Base-by-base conservation (phyloP, 1,140 invertebrate species). In the Subanguina moxae region DNA sequence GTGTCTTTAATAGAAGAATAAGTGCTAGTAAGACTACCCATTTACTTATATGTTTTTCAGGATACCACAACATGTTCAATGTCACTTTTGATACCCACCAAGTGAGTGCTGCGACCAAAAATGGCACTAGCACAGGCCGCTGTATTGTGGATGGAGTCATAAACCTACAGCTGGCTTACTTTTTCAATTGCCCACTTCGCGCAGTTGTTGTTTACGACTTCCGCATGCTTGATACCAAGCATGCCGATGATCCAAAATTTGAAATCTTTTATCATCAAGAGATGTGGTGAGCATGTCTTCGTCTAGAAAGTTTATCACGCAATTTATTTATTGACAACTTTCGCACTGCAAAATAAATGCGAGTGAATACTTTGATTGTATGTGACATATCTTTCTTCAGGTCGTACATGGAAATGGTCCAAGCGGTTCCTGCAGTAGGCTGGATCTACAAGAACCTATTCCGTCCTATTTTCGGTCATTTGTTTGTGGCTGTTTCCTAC, bases 81-180 rank as follows among this genome's bases (percentile, higher is more conserved):
- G 46, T 61, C 58, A 61, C 58, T 23, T 61, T 61, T n/a, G 58
- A 61, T n/a, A 61, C 58, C n/a, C 19, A 61, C 58, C 58, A 61
- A 61, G 17, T 61, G 46, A n/a, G 58, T 17, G 58, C 19, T 21
- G 3, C 3, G 11, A 3, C 11, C 32, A 61, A 61, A 7, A 19
- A 21, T 28, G 19, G 19, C 58, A 27, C 3, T 17, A 61, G 7
- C n/a, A n/a, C n/a, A 17, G 58, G 58, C 58, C 58, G 58, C n/a
- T 61, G 58, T 45, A 45, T 61, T 61, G 42, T 61, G 3, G 58
- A 61, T 45, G 58, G 58, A 45, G 42, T 61, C 7, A 61, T 61
- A n/a, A 38, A 45, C 15, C 58, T 61, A 45, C n/a, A 17, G n/a
- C 58, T 45, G 58, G 46, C 19, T n/a, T 61, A 3, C 58, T 61